Base-by-base conservation (phyloP, 2,797 vertebrate species). In the Thamnophis elegans region DNA sequence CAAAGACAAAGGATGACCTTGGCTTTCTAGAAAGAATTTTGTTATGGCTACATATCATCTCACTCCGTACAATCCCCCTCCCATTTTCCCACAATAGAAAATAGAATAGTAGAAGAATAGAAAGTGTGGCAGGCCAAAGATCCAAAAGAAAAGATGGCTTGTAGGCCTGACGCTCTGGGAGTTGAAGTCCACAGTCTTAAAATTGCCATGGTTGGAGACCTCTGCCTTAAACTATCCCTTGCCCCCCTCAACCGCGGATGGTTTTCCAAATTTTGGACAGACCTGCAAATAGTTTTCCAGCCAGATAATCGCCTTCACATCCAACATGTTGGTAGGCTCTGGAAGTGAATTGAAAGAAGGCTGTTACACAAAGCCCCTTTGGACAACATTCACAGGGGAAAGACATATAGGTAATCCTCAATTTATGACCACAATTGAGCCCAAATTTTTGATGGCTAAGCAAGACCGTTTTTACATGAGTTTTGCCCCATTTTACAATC, bases 251-350 rank as follows among this genome's bases (percentile, higher is more conserved):
- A n/a, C 2, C n/a, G 26, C 9, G 26, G 9, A 89, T 51, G 14
- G 16, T n/a, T 53, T 68, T 73, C 68, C n/a, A 90, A 55, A 28
- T 95, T 28, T 65, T 25, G 18, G 5, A 88, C 89, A 25, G 16
- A 99, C 99, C 98, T 99, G 99, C 91, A 99, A 96, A 95, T 99
- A 99, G 97, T 98, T 98, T 97, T 99, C 99, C 85, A 99, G 96
- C 99, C 99, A 99, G 93, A 99, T 96, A 94, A 99, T 99, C 94
- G 99, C 99, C 96, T 98, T 97, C 94, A 99, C 98, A 0, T 99
- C 99, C 98, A 99, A 96, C 99, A 99, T 99, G 98, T 99, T 99
- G 9, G 99, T 99, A 42, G 99, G 99, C 96, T 99, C 99, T 99
- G 96, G 91, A 93, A 95, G 89, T 4, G 51, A 92, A 93, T 73